Evolutionary conservation across 1,140 invertebrate species (phyloP).

Genomic region (Lucilia sericata): DNA sequence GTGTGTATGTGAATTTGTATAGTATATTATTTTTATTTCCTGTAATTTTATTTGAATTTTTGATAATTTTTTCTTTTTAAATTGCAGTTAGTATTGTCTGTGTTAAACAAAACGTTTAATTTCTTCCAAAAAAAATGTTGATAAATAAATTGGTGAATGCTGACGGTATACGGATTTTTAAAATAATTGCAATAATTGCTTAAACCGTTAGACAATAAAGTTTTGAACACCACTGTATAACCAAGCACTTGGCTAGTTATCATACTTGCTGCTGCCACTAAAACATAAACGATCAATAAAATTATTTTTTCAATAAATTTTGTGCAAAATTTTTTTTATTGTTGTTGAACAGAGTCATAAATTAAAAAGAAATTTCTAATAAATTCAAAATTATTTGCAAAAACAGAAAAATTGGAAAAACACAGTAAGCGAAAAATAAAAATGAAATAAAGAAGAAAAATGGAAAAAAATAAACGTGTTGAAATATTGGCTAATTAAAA

Average conservation of each 20-base stretch:
- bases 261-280: neutral
- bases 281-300: no score
- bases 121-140: no score
- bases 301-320: neutral
- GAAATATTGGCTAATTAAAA: conserved; percentile 41
- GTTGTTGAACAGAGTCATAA: neutral
- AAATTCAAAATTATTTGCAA: conserved; percentile 17
- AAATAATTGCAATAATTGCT: no score
- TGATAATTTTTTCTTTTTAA: neutral
- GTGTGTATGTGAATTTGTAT: neutral
- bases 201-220: no score
- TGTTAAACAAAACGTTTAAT: neutral
- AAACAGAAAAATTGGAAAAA: neutral
- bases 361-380: conserved; percentile 8
- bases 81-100: neutral
- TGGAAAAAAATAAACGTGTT: conserved; percentile 23
- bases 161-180: no score
- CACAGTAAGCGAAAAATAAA: neutral
- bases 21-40: neutral
- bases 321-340: neutral
- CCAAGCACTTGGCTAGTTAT: neutral
- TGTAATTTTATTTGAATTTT: conserved; percentile 17
- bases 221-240: no score
- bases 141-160: neutral
- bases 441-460: neutral